These are phyloP conservation scores for Phrynocephalus forsythii DNA, from an alignment of 2,797 vertebrate species.

Conservation along the genomic window DNA sequence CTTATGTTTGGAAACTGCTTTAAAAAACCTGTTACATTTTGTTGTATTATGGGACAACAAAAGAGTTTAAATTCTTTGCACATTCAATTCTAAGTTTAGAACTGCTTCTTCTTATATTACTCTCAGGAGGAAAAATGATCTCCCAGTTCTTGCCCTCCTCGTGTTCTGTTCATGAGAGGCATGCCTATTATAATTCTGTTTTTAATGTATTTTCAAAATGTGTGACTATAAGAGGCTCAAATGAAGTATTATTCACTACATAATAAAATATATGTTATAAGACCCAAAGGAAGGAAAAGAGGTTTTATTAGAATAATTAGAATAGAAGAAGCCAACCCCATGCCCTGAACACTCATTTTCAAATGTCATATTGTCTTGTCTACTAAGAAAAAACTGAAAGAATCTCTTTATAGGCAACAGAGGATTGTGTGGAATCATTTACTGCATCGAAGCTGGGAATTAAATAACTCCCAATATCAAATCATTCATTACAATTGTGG, in stretches of 20 bases:
- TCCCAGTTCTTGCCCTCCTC: background rate
- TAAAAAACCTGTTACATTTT: slow-evolving; percentile 28
- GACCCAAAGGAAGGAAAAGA: background rate
- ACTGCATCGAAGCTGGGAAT: background rate
- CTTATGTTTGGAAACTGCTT: slow-evolving; percentile 39
- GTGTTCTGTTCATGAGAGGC: background rate
- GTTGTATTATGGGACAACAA: slow-evolving; percentile 20
- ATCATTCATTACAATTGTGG: too few species aligned
- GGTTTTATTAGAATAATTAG: background rate
- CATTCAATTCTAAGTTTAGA: background rate
- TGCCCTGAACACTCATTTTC: background rate
- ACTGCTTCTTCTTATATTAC: background rate
- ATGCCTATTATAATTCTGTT: slow-evolving; percentile 15
- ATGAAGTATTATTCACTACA: background rate
- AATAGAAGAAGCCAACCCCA: background rate
- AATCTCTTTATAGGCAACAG: background rate
- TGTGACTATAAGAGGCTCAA: background rate
- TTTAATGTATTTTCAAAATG: slow-evolving; percentile 19
- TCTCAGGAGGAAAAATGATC: background rate
- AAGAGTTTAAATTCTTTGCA: background rate
- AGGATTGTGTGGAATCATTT: background rate
- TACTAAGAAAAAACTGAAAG: background rate
- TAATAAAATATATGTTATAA: background rate
- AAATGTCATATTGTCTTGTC: slow-evolving; percentile 2
- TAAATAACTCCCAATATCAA: background rate